Evolutionary conservation across 1,140 invertebrate genomes (phyloP).

Genomic region (Trichonephila clavipes): DNA sequence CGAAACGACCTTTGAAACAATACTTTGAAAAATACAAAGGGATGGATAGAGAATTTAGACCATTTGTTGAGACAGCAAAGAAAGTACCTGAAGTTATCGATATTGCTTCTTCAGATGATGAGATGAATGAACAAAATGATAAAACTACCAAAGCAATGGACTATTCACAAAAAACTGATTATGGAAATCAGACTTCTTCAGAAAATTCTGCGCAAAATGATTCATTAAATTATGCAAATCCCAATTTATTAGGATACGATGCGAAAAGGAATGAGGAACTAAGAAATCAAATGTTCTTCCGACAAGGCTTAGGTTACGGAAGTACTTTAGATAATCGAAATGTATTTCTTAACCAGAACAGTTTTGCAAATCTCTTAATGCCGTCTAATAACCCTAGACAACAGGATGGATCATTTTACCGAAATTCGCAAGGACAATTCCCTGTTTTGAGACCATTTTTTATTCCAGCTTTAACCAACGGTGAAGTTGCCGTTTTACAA

Average conservation of each 20-base stretch:
- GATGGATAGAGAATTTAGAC: background rate
- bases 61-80: too few species aligned
- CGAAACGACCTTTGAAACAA: background rate
- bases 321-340: background rate
- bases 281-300: background rate
- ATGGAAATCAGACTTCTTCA: too few species aligned
- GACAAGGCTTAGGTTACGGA: background rate
- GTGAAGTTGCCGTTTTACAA: slow-evolving; percentile 14
- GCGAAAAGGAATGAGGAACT: background rate
- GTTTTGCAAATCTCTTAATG: background rate
- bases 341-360: background rate
- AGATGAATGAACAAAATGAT: background rate
- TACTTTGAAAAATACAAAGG: background rate
- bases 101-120: slow-evolving; percentile 38
- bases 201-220: background rate
- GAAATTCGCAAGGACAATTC: background rate
- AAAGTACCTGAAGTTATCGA: background rate
- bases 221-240: background rate
- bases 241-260: background rate
- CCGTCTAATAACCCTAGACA: background rate
- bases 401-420: background rate
- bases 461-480: background rate
- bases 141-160: background rate
- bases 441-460: slow-evolving; percentile 5
- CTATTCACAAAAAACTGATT: background rate